Conservation (phyloP, 2,888 invertebrate species). For the Papilio protenor region DNA sequence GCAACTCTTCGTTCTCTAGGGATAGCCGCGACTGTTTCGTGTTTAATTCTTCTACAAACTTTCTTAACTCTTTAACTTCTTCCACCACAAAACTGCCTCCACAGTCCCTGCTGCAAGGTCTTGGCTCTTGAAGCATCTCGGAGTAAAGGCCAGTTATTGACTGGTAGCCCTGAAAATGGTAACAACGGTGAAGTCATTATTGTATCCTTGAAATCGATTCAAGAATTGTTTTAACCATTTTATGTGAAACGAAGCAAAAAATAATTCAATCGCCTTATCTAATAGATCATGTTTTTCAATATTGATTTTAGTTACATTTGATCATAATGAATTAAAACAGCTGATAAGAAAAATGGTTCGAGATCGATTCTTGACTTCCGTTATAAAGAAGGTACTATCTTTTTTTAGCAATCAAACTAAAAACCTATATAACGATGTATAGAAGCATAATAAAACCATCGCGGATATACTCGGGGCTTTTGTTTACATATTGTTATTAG, state of each 20-base stretch:
- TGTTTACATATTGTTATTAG: background rate
- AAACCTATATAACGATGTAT: background rate
- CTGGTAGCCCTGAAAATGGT: constrained; percentile 66
- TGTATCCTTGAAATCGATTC: background rate
- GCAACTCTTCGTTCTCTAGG: constrained; percentile 66
- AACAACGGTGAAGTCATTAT: background rate
- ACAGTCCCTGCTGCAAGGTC: constrained; percentile 50
- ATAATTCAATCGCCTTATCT: too few species aligned
- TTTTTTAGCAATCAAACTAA: background rate
- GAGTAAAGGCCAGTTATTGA: constrained; percentile 72
- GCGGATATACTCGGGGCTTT: background rate
- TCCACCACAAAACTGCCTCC: constrained; percentile 48
- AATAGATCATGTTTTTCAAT: too few species aligned
- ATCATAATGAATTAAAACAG: too few species aligned
- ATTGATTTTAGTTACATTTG: too few species aligned
- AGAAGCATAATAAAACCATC: background rate
- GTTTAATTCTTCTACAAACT: constrained; percentile 63
- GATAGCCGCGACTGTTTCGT: constrained; percentile 62
- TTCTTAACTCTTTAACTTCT: constrained; percentile 63
- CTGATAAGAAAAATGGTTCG: background rate
- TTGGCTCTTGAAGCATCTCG: constrained; percentile 65
- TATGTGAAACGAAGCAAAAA: too few species aligned
- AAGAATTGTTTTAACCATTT: background rate
- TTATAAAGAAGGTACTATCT: background rate
- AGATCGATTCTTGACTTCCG: background rate